A percentile compares a stretch with the other conserved stretches of the same genome.
These are phyloP conservation scores for Arrhopalites spinosus DNA, from an alignment of 2,888 invertebrate species.

Conservation along the genomic window DNA sequence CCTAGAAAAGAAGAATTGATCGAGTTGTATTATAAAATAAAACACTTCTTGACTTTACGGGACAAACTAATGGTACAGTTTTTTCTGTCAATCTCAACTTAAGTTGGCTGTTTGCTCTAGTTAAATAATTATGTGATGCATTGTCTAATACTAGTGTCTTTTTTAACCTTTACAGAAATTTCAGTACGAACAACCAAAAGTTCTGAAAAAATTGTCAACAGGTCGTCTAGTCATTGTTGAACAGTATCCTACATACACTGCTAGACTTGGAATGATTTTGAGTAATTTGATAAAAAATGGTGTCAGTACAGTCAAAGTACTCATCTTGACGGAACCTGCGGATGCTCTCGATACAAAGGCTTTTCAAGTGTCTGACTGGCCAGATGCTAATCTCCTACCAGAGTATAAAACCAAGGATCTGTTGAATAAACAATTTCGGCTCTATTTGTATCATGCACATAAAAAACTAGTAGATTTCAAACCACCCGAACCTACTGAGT, in stretches of 20 bases:
- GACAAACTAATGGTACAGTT: constrained; percentile 64
- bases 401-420: constrained; percentile 9
- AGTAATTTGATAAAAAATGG: constrained; percentile 11
- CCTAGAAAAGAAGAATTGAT: constrained; percentile 67
- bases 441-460: constrained; percentile 46
- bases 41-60: constrained; percentile 67
- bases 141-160: too few relatives aligned
- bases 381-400: constrained; percentile 33
- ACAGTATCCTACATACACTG: constrained; percentile 37
- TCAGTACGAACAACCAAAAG: constrained; percentile 58
- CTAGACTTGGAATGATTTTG: constrained; percentile 48
- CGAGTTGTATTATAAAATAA: too few relatives aligned
- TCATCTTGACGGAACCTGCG: constrained; percentile 37
- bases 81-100: too few relatives aligned
- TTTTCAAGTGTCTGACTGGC: constrained; percentile 33
- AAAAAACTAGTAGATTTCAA: constrained; percentile 60
- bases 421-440: constrained; percentile 40
- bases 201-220: constrained; percentile 66
- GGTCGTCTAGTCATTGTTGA: constrained; percentile 75
- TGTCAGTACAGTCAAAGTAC: constrained; percentile 23
- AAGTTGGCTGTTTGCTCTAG: too few relatives aligned
- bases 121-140: too few relatives aligned
- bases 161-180: neutral
- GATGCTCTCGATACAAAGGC: constrained; percentile 30
- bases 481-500: constrained; percentile 62